Percentiles rank a stretch among this genome's conserved stretches.
These are phyloP conservation scores for Mus minutoides DNA, from an alignment of 2,797 vertebrate species.

Conservation along the genomic window DNA sequence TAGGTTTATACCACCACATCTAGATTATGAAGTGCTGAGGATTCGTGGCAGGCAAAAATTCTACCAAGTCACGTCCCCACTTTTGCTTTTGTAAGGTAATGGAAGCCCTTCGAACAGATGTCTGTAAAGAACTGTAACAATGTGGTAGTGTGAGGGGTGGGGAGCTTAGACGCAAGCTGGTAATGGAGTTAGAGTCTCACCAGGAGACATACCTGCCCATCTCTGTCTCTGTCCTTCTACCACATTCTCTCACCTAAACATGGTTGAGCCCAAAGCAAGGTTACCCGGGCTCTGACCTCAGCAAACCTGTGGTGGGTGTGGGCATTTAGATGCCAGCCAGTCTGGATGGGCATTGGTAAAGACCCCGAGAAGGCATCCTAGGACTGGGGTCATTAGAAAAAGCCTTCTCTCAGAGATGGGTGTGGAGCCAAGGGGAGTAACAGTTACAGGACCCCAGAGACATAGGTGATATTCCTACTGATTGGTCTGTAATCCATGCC, in stretches of 20 bases:
- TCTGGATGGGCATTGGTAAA: neutral
- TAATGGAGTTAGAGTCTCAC: neutral
- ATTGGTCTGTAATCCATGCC: neutral
- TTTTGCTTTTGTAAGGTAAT: neutral
- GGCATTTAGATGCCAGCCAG: neutral
- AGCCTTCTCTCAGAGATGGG: neutral
- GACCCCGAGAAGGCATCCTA: neutral
- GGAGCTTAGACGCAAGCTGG: neutral
- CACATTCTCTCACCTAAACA: neutral
- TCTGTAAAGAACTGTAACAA: neutral
- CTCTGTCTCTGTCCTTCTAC: neutral
- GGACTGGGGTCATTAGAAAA: neutral
- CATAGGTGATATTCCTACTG: neutral
- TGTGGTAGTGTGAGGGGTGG: neutral
- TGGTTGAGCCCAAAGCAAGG: neutral
- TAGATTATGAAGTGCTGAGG: neutral
- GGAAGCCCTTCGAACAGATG: neutral
- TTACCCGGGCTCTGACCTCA: neutral
- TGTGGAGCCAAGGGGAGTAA: neutral
- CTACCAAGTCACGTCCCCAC: neutral
- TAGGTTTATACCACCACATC: neutral
- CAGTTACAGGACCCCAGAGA: neutral
- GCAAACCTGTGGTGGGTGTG: neutral
- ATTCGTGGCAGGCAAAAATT: neutral
- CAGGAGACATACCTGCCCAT: neutral